phyloP scores from a whole-genome alignment of 2,888 invertebrate species.

The Noctua pronuba region DNA sequence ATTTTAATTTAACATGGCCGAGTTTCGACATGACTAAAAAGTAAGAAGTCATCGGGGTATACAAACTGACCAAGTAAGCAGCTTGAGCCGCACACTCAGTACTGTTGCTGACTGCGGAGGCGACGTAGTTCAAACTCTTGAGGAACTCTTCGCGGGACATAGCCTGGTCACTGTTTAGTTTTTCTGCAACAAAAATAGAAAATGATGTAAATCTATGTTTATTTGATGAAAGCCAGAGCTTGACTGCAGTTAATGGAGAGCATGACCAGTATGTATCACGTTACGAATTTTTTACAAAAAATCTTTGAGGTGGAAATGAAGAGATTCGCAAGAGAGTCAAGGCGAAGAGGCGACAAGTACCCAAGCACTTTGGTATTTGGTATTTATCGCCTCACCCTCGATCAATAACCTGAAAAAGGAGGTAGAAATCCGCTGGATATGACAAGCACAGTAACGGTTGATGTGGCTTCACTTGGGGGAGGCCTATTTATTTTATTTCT shows the following conservation, averaged over 20 bases:
- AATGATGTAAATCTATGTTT: background rate
- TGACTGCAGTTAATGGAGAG: background rate
- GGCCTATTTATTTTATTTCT: background rate
- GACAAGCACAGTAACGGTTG: background rate
- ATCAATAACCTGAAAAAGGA: background rate
- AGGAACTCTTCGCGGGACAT: conserved; percentile 77
- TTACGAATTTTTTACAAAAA: background rate
- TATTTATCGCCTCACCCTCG: background rate
- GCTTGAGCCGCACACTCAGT: conserved; percentile 80
- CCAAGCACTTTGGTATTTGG: too few relatives aligned
- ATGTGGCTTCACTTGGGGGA: background rate
- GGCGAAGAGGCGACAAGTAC: background rate
- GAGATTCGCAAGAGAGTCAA: too few relatives aligned
- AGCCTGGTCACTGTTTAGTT: conserved; percentile 74
- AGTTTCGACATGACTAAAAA: background rate
- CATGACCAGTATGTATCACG: background rate
- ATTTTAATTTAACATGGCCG: background rate
- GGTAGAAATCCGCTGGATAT: background rate
- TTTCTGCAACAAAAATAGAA: conserved; percentile 70
- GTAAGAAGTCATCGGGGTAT: background rate
- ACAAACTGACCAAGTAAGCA: conserved; percentile 76
- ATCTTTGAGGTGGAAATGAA: too few relatives aligned
- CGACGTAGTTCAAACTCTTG: conserved; percentile 73
- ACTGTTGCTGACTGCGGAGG: conserved; percentile 76
- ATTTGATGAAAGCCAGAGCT: background rate